phyloP scores from a whole-genome alignment of 1,140 invertebrate genomes.

The Zaprionus ghesquierei region DNA sequence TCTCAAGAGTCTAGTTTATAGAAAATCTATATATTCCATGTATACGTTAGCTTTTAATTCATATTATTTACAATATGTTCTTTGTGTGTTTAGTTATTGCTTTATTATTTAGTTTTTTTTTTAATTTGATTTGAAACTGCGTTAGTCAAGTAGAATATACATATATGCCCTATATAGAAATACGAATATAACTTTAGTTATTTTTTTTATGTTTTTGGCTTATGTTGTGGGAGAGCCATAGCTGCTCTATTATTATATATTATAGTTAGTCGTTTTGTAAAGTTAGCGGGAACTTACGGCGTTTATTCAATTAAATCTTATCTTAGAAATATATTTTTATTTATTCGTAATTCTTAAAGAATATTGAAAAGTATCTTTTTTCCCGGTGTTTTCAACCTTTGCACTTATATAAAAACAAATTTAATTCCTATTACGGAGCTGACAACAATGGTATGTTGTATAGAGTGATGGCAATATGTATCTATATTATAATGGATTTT shows the following conservation, averaged over 20 bases:
- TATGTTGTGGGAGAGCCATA: slow-evolving; percentile 8
- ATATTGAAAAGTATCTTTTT: neutral
- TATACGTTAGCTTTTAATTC: slow-evolving; percentile 40
- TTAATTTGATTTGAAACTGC: slow-evolving; percentile 3
- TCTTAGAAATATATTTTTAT: neutral
- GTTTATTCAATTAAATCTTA: neutral
- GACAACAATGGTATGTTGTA: neutral
- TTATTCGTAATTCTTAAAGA: neutral
- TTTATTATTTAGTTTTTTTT: slow-evolving; percentile 50
- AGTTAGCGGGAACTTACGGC: neutral
- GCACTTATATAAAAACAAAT: neutral
- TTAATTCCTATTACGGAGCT: neutral
- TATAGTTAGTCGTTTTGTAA: neutral
- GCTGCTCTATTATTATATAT: neutral
- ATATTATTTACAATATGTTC: slow-evolving; percentile 11
- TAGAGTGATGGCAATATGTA: neutral
- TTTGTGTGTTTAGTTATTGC: slow-evolving; percentile 53
- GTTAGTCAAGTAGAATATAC: slow-evolving; percentile 37
- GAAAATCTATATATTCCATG: slow-evolving; percentile 32
- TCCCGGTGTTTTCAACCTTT: neutral
- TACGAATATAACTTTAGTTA: slow-evolving; percentile 30
- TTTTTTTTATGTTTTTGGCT: slow-evolving; percentile 23
- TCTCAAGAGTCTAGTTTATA: slow-evolving; percentile 19
- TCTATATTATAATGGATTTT: neutral
- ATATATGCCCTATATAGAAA: slow-evolving; percentile 1